A percentile compares a stretch with the other conserved stretches of the same genome.
Conservation (phyloP, 2,888 invertebrate species). For the Cybosia mesomella region DNA sequence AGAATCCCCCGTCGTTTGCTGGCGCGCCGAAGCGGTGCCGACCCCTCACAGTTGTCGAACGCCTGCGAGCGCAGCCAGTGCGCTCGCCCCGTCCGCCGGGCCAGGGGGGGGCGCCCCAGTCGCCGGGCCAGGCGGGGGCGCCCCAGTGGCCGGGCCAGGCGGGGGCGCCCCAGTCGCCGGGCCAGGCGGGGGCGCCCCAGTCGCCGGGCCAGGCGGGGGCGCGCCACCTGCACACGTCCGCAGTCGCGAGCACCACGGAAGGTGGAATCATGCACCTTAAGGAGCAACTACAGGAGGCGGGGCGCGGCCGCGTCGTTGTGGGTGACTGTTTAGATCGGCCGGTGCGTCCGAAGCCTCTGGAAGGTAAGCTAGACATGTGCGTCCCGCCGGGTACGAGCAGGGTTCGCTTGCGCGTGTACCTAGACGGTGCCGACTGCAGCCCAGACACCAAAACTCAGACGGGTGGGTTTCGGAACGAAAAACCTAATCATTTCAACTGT, state of each 20-base stretch:
- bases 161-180: constrained; percentile 33
- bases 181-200: too few relatives aligned
- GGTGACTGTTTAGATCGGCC: not conserved
- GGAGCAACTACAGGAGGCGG: constrained; percentile 49
- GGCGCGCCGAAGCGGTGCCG: constrained; percentile 37
- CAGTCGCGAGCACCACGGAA: not conserved
- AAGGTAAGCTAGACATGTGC: constrained; percentile 26
- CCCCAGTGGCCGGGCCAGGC: constrained; percentile 25
- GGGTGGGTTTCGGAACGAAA: not conserved
- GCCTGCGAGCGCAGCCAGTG: constrained; percentile 28
- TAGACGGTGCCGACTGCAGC: constrained; percentile 22
- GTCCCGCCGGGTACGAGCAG: constrained; percentile 46
- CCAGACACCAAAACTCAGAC: not conserved
- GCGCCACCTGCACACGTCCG: constrained; percentile 47
- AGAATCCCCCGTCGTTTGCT: constrained; percentile 18
- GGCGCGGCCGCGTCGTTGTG: constrained; percentile 54
- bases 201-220: constrained; percentile 23
- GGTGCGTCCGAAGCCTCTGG: constrained; percentile 20
- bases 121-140: constrained; percentile 24
- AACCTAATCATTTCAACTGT: not conserved
- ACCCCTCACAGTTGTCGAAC: constrained; percentile 26
- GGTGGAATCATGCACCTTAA: constrained; percentile 33
- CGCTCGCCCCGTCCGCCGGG: constrained; percentile 19
- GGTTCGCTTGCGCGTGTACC: constrained; percentile 44
- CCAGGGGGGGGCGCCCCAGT: too few relatives aligned